Percentiles rank a stretch among this genome's conserved stretches.
Conservation (phyloP, 2,797 vertebrate genomes). For the Gouania willdenowi region DNA sequence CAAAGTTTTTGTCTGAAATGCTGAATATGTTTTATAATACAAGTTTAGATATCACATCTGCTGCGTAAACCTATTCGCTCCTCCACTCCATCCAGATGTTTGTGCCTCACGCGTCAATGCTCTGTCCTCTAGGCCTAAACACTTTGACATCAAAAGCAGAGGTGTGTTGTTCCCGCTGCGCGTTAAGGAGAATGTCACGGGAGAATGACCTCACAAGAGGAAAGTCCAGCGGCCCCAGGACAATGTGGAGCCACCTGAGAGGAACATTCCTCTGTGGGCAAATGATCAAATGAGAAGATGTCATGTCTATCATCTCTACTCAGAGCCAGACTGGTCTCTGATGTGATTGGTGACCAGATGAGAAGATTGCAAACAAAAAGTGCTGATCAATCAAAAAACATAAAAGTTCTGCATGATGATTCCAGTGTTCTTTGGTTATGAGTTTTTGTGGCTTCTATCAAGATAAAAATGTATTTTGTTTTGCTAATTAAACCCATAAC, state of each 20-base stretch:
- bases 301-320: too few species aligned
- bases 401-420: too few species aligned
- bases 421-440: too few species aligned
- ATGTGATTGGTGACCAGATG: too few species aligned
- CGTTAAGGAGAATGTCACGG: conserved; percentile 48
- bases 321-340: too few species aligned
- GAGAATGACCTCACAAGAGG: conserved; percentile 54
- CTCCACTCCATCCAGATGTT: conserved; percentile 58
- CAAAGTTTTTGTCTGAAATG: too few species aligned
- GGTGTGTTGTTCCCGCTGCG: conserved; percentile 43
- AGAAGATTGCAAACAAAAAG: too few species aligned
- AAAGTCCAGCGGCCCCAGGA: conserved; percentile 39
- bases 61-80: conserved; percentile 47
- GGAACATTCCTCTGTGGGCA: conserved; percentile 41
- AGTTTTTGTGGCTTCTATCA: too few species aligned
- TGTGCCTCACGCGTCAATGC: conserved; percentile 26
- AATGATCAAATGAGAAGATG: too few species aligned
- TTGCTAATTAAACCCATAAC: too few species aligned
- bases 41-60: neutral
- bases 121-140: conserved; percentile 36
- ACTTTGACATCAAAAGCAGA: conserved; percentile 64
- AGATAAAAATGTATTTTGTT: too few species aligned
- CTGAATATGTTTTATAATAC: neutral
- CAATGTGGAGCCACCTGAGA: conserved; percentile 44
- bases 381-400: too few species aligned